Evolutionary conservation across 2,113 vertebrate genomes (phyloP).

Genomic region (Crotalus tigris): DNA sequence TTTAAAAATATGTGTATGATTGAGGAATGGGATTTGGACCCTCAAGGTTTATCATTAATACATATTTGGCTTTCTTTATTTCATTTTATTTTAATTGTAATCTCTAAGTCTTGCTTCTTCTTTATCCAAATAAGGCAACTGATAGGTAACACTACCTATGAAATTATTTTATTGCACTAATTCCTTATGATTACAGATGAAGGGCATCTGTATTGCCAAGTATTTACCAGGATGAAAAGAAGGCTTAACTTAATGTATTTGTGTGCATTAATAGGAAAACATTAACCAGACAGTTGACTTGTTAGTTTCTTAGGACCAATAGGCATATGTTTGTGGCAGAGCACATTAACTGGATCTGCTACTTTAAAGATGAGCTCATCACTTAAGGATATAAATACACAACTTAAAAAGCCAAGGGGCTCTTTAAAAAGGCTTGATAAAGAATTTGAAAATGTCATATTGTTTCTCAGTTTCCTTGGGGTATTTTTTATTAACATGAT

Average conservation of each 20-base stretch:
- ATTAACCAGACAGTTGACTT: constrained; percentile 70
- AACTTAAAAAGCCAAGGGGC: constrained; percentile 60
- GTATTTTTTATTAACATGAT: constrained; percentile 59
- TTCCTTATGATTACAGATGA: constrained; percentile 63
- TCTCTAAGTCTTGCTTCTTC: background rate
- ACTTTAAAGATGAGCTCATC: constrained; percentile 63
- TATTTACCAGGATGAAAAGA: constrained; percentile 70
- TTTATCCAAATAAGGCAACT: constrained; percentile 45
- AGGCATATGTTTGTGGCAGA: constrained; percentile 65
- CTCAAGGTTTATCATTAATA: background rate
- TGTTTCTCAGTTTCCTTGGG: constrained; percentile 62
- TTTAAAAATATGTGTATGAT: background rate
- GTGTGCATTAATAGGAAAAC: constrained; percentile 73
- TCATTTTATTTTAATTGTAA: constrained; percentile 19
- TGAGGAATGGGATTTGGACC: background rate
- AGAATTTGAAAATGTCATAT: constrained; percentile 64
- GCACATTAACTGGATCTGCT: constrained; percentile 66
- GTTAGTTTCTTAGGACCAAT: constrained; percentile 64
- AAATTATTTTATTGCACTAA: constrained; percentile 42
- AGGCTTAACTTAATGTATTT: constrained; percentile 72
- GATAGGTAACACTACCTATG: constrained; percentile 50
- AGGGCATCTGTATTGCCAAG: constrained; percentile 69
- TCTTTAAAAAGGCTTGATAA: constrained; percentile 66
- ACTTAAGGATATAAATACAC: constrained; percentile 55
- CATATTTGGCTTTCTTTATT: constrained; percentile 22